Conservation (phyloP, 2,888 invertebrate species). For the Abrostola triplasia region DNA sequence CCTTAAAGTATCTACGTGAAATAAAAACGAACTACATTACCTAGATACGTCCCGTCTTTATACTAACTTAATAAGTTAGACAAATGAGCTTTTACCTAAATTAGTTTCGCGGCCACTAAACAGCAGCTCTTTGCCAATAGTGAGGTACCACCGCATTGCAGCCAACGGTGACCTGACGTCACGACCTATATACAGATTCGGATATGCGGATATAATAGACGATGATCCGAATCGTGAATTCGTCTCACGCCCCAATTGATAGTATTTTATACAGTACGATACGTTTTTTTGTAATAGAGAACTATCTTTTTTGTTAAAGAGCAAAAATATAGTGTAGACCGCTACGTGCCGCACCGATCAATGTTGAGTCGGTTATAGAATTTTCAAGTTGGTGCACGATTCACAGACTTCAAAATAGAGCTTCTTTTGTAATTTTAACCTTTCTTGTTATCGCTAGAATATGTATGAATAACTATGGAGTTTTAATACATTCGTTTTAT, state of each 20-base stretch:
- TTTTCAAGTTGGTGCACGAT: too few relatives aligned
- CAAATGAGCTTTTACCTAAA: constrained; percentile 46
- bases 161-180: constrained; percentile 46
- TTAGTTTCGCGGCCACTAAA: constrained; percentile 41
- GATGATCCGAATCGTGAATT: constrained; percentile 51
- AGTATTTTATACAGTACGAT: constrained; percentile 42
- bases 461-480: background rate
- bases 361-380: background rate
- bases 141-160: constrained; percentile 49
- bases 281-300: constrained; percentile 19
- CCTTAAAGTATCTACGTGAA: constrained; percentile 6
- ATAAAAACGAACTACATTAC: constrained; percentile 24
- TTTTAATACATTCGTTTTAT: background rate
- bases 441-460: background rate
- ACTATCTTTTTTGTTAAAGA: constrained; percentile 9
- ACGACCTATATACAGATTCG: constrained; percentile 47
- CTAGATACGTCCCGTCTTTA: constrained; percentile 8
- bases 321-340: constrained; percentile 7
- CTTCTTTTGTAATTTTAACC: background rate
- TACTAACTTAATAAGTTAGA: constrained; percentile 36
- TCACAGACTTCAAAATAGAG: too few relatives aligned
- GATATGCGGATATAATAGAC: constrained; percentile 46
- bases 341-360: background rate
- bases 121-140: constrained; percentile 36
- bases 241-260: constrained; percentile 55